Conservation (phyloP, 92 coral and sea anemone genomes). For the Siderastrea radians region DNA sequence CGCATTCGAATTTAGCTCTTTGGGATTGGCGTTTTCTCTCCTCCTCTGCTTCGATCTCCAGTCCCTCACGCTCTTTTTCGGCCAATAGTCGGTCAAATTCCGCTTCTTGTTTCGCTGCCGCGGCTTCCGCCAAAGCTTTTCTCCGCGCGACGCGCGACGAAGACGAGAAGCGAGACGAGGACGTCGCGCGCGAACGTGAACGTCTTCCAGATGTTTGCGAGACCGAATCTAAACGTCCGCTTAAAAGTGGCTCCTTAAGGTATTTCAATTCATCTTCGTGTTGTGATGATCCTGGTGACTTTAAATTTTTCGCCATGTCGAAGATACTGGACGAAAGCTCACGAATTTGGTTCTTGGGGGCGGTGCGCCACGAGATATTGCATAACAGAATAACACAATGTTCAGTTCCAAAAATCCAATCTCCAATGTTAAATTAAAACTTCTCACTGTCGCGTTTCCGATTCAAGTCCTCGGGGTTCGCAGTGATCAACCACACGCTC, state of each 20-base stretch:
- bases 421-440: too few species aligned
- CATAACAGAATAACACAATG: too few species aligned
- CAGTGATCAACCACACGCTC: too few species aligned
- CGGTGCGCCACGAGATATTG: too few species aligned
- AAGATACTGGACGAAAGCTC: too few species aligned
- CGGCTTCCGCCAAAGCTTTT: conserved; percentile 3
- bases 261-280: too few species aligned
- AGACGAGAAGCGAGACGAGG: not conserved
- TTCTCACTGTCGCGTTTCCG: too few species aligned
- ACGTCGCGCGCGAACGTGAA: not conserved
- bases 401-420: too few species aligned
- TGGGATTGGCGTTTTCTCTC: conserved; percentile 6
- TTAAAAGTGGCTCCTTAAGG: not conserved
- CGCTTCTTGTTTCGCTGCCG: not conserved
- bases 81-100: conserved; percentile 5
- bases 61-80: not conserved
- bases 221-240: not conserved
- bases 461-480: too few species aligned
- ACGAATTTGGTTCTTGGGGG: too few species aligned
- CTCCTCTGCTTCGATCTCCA: not conserved
- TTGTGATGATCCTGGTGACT: too few species aligned
- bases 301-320: too few species aligned
- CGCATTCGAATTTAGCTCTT: not conserved
- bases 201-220: not conserved
- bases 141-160: not conserved